These are phyloP conservation scores for Papilio machaon DNA, from an alignment of 1,140 invertebrate genomes.

Conservation along the genomic window DNA sequence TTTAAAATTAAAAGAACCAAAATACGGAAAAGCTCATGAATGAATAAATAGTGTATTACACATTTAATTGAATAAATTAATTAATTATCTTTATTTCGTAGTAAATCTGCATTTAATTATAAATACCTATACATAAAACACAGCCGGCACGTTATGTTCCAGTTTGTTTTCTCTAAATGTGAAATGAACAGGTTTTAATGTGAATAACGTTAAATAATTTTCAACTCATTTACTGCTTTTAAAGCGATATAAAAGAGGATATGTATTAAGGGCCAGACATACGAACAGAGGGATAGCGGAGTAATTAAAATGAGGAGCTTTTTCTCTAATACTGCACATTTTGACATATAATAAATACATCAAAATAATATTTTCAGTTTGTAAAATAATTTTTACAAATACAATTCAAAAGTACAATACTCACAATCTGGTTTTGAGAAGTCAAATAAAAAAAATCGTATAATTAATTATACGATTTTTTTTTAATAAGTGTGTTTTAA, in stretches of 20 bases:
- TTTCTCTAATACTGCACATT: background rate
- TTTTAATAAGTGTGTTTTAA: too few relatives aligned
- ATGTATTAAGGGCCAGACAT: background rate
- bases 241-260: background rate
- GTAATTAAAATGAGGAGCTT: background rate
- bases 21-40: too few relatives aligned
- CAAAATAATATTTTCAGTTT: too few relatives aligned
- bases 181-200: slow-evolving; percentile 8
- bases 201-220: slow-evolving; percentile 10
- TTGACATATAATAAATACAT: background rate
- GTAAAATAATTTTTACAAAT: too few relatives aligned
- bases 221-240: background rate
- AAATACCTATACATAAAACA: background rate
- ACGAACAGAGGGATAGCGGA: background rate
- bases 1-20: too few relatives aligned
- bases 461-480: too few relatives aligned
- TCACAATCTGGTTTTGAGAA: too few relatives aligned
- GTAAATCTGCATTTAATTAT: background rate
- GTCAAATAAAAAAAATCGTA: too few relatives aligned
- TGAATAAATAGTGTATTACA: background rate
- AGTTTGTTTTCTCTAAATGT: background rate
- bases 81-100: background rate
- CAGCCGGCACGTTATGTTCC: background rate
- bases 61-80: background rate
- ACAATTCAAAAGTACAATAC: too few relatives aligned